phyloP scores from a whole-genome alignment of 2,113 vertebrate species.

The Ictidomys tridecemlineatus region DNA sequence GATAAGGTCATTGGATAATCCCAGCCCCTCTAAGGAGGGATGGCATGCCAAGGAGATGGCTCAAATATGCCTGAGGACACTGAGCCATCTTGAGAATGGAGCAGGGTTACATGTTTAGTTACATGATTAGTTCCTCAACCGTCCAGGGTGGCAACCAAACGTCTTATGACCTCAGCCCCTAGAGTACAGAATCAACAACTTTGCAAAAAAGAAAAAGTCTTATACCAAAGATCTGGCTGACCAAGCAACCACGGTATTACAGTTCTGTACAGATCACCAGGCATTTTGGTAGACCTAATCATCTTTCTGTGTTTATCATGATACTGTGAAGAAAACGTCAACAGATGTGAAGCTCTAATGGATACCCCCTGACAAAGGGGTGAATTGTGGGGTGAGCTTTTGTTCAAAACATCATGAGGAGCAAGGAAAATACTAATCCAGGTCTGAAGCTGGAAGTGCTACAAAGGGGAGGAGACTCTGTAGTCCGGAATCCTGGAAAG shows the following conservation, averaged over 20 bases:
- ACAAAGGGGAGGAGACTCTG: not conserved
- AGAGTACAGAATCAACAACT: not conserved
- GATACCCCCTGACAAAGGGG: not conserved
- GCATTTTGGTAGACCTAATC: not conserved
- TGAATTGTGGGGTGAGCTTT: not conserved
- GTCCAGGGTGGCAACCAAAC: not conserved
- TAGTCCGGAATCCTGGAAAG: not conserved
- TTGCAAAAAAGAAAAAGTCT: not conserved
- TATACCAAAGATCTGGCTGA: not conserved
- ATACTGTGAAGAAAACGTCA: not conserved
- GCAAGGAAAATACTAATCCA: not conserved
- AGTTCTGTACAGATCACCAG: not conserved
- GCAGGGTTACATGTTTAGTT: not conserved
- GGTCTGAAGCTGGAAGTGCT: not conserved
- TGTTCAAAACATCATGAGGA: not conserved
- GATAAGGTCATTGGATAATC: not conserved
- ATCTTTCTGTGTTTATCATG: not conserved
- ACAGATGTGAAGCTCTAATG: not conserved
- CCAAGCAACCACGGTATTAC: not conserved
- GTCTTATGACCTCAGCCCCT: not conserved
- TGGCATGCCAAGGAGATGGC: not conserved
- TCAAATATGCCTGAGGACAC: not conserved
- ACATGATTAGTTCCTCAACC: not conserved
- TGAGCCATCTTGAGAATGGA: not conserved
- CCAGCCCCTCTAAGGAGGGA: not conserved